These are phyloP conservation scores for Ctenicera cuprea DNA, from an alignment of 2,888 invertebrate species.

Conservation along the genomic window DNA sequence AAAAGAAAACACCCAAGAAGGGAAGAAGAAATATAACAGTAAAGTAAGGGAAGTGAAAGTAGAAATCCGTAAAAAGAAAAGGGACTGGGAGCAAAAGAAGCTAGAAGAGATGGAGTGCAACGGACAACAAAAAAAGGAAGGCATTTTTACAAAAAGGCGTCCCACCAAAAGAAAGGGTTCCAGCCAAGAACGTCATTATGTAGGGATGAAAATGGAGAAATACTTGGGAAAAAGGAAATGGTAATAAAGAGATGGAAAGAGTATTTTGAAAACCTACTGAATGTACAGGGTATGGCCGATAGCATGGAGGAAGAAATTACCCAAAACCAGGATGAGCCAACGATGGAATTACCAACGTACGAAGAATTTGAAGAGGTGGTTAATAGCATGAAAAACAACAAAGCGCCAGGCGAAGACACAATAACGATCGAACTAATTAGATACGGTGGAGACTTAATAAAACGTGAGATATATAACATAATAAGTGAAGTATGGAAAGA, in stretches of 20 bases:
- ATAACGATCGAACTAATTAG: slow-evolving; percentile 45
- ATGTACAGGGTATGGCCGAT: neutral
- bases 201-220: slow-evolving; percentile 14
- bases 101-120: slow-evolving; percentile 12
- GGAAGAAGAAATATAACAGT: slow-evolving; percentile 7
- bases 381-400: slow-evolving; percentile 24
- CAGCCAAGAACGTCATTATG: slow-evolving; percentile 14
- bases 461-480: slow-evolving; percentile 28
- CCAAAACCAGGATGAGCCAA: slow-evolving; percentile 35
- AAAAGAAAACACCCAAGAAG: slow-evolving; percentile 2
- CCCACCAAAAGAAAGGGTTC: slow-evolving; percentile 7
- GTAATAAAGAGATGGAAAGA: slow-evolving; percentile 16
- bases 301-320: slow-evolving; percentile 4
- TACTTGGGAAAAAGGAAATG: slow-evolving; percentile 8
- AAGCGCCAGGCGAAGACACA: slow-evolving; percentile 26
- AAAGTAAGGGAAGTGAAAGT: slow-evolving; percentile 6
- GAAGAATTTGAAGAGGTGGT: slow-evolving; percentile 4
- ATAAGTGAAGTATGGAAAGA: slow-evolving; percentile 32
- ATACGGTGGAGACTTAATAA: slow-evolving; percentile 26
- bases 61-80: slow-evolving; percentile 13
- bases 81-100: slow-evolving; percentile 8
- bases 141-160: slow-evolving; percentile 5
- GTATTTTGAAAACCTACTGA: slow-evolving; percentile 8
- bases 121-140: slow-evolving; percentile 1
- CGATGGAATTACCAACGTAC: neutral